Conservation (phyloP, 2,888 invertebrate genomes). For the Cosmorhoe ocellata region DNA sequence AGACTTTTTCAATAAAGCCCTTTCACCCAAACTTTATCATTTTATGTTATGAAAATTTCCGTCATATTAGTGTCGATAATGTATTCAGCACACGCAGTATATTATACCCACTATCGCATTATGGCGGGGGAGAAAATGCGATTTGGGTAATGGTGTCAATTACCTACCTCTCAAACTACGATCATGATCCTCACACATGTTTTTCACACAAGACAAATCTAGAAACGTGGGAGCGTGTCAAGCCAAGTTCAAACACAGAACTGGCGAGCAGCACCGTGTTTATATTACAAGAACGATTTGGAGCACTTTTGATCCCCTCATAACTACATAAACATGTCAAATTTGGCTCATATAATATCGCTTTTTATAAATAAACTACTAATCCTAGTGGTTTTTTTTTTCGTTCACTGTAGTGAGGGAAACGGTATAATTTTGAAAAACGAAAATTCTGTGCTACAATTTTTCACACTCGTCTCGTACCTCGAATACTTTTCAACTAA, state of each 20-base stretch:
- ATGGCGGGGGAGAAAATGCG: background rate
- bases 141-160: background rate
- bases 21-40: slow-evolving; percentile 5
- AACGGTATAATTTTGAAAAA: too few species aligned
- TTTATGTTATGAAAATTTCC: slow-evolving; percentile 12
- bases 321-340: too few species aligned
- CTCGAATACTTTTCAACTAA: slow-evolving; percentile 16
- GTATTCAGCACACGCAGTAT: slow-evolving; percentile 18
- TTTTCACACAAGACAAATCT: background rate
- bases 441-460: background rate
- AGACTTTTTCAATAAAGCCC: slow-evolving; percentile 10
- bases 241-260: too few species aligned
- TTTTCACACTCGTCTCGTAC: slow-evolving; percentile 11
- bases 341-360: too few species aligned
- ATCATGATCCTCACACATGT: background rate
- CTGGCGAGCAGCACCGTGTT: too few species aligned
- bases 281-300: too few species aligned
- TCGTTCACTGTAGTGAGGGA: too few species aligned
- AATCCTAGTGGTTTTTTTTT: too few species aligned
- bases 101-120: slow-evolving; percentile 16
- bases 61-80: slow-evolving; percentile 11
- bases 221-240: too few species aligned
- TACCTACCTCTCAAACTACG: background rate
- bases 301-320: too few species aligned
- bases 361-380: too few species aligned